Conservation (phyloP, 2,888 invertebrate genomes). For the Lysandra coridon region DNA sequence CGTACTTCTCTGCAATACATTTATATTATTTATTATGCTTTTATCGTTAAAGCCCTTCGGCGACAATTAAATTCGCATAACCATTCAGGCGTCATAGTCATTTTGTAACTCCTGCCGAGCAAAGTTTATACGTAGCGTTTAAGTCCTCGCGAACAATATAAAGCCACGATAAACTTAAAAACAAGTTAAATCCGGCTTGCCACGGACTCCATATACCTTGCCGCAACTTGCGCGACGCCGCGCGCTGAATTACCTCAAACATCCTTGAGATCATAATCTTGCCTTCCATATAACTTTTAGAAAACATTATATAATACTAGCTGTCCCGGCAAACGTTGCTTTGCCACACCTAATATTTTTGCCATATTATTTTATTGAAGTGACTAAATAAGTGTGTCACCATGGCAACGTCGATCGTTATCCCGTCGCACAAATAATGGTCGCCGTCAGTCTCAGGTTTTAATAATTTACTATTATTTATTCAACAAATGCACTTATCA, state of each 20-base stretch:
- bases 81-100: constrained; percentile 41
- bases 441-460: no score
- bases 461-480: no score
- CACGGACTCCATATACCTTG: constrained; percentile 59
- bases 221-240: constrained; percentile 61
- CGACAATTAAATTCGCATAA: constrained; percentile 40
- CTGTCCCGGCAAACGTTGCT: no score
- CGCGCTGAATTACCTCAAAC: constrained; percentile 63
- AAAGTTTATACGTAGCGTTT: constrained; percentile 66
- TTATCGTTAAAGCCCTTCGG: constrained; percentile 32
- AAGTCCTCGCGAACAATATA: constrained; percentile 75
- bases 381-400: no score
- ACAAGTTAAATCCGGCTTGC: constrained; percentile 75
- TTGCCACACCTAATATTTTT: no score
- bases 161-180: constrained; percentile 77
- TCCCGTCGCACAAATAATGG: no score
- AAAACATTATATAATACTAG: neutral
- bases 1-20: neutral
- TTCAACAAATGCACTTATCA: no score
- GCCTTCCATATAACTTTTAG: constrained; percentile 26
- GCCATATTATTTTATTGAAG: no score
- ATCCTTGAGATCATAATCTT: constrained; percentile 46
- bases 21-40: constrained; percentile 21
- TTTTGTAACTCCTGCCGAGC: constrained; percentile 52
- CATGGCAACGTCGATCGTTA: no score